Percentiles rank a stretch among this genome's conserved stretches.
phyloP scores from a whole-genome alignment of 2,113 vertebrate genomes.

The Ceyx cyanopectus region DNA sequence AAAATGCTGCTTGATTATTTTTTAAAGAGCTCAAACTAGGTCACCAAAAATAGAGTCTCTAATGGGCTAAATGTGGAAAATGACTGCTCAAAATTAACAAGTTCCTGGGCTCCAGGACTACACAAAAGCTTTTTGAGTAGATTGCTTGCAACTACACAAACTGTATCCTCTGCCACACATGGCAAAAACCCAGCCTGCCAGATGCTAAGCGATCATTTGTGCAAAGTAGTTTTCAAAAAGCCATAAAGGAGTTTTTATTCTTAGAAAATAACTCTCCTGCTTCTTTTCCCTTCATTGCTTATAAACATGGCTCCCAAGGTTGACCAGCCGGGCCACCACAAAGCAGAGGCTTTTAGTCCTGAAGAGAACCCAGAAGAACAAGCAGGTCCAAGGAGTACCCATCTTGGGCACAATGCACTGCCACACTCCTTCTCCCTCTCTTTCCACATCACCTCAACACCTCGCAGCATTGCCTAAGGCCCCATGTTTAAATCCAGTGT shows the following conservation, averaged over 20 bases:
- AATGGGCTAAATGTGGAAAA: slow-evolving; percentile 76
- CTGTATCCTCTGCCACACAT: slow-evolving; percentile 53
- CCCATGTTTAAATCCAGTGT: not conserved
- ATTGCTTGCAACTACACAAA: slow-evolving; percentile 64
- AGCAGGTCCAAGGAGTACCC: not conserved
- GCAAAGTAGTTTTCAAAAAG: slow-evolving; percentile 51
- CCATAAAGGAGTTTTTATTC: slow-evolving; percentile 55
- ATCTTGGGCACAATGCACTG: accelerated
- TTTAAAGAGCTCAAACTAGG: slow-evolving; percentile 73
- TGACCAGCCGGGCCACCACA: not conserved
- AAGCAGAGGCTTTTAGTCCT: not conserved
- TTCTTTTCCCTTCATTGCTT: slow-evolving; percentile 28
- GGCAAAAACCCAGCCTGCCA: slow-evolving; percentile 56
- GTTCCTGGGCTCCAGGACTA: slow-evolving; percentile 62
- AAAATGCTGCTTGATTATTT: slow-evolving; percentile 75
- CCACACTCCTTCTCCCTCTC: not conserved
- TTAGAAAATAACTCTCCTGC: slow-evolving; percentile 56
- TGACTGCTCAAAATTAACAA: slow-evolving; percentile 72
- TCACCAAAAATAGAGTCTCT: slow-evolving; percentile 74
- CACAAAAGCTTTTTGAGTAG: slow-evolving; percentile 66
- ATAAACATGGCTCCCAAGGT: not conserved
- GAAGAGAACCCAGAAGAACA: not conserved
- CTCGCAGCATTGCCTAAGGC: not conserved
- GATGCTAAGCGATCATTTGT: slow-evolving; percentile 61
- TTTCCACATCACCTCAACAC: not conserved